Evolutionary conservation across 2,113 vertebrate genomes (phyloP).

Genomic region (Turdus rufiventris): DNA sequence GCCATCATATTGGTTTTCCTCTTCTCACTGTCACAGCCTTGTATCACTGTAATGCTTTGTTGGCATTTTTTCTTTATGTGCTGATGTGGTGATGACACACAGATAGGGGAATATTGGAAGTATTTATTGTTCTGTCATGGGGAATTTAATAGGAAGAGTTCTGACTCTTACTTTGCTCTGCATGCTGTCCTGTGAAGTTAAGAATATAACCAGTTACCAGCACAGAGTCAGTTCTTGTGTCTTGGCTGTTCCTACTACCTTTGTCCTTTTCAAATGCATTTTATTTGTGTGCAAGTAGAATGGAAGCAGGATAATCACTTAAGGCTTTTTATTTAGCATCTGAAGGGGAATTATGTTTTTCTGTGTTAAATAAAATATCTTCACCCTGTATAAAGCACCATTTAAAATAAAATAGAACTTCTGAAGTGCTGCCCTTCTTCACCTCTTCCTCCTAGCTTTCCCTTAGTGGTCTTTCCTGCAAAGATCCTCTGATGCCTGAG

Average conservation of each 20-base stretch:
- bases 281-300: not conserved
- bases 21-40: not conserved
- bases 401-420: not conserved
- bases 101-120: not conserved
- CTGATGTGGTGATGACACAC: not conserved
- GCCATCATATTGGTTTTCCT: not conserved
- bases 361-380: not conserved
- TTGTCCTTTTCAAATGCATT: not conserved
- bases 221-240: not conserved
- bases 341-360: not conserved
- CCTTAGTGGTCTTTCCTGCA: not conserved
- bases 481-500: not conserved
- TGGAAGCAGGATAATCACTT: not conserved
- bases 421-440: fast-evolving
- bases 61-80: fast-evolving
- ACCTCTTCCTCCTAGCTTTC: not conserved
- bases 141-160: not conserved
- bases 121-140: not conserved
- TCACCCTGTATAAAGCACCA: not conserved
- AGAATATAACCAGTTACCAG: not conserved
- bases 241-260: not conserved
- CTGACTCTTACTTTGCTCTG: slow-evolving; percentile 1
- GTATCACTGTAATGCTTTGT: not conserved
- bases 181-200: not conserved
- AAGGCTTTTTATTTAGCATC: not conserved